Percentiles rank a stretch among this genome's conserved stretches.
These are phyloP conservation scores for Saturnia japonica DNA, from an alignment of 2,888 invertebrate genomes.

Conservation along the genomic window DNA sequence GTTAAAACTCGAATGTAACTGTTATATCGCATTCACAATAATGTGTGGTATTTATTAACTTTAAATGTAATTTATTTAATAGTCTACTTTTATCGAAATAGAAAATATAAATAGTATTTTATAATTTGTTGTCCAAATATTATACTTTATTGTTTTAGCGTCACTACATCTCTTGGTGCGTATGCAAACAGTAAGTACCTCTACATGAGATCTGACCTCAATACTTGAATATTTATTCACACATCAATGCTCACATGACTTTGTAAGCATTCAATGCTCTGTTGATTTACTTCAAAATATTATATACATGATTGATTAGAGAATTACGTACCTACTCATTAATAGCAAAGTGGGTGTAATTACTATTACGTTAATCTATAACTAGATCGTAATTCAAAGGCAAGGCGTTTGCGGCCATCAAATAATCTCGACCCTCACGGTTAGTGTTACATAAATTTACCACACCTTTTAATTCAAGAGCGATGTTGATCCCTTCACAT, in stretches of 20 bases:
- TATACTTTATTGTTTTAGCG: conserved; percentile 59
- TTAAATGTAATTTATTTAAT: not conserved
- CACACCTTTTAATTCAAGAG: conserved; percentile 60
- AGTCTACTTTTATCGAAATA: not conserved
- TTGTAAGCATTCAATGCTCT: conserved; percentile 49
- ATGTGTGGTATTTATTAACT: no score
- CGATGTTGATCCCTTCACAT: conserved; percentile 70
- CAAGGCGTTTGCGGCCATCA: conserved; percentile 48
- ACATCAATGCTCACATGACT: conserved; percentile 48
- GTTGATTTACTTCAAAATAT: conserved; percentile 36
- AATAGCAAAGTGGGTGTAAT: conserved; percentile 2
- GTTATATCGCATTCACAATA: not conserved
- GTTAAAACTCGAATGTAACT: not conserved
- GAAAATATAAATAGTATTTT: conserved; percentile 18
- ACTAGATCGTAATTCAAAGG: not conserved
- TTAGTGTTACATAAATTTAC: conserved; percentile 65
- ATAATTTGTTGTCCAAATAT: conserved; percentile 62
- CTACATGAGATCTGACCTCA: conserved; percentile 63
- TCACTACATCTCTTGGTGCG: conserved; percentile 48
- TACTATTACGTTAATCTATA: not conserved
- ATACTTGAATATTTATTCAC: conserved; percentile 64
- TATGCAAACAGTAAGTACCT: conserved; percentile 52
- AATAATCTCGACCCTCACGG: conserved; percentile 58
- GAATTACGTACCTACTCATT: conserved; percentile 6
- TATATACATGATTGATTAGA: conserved; percentile 22